Base-by-base conservation (phyloP, 1,140 invertebrate species). In the Melitaea cinxia region DNA sequence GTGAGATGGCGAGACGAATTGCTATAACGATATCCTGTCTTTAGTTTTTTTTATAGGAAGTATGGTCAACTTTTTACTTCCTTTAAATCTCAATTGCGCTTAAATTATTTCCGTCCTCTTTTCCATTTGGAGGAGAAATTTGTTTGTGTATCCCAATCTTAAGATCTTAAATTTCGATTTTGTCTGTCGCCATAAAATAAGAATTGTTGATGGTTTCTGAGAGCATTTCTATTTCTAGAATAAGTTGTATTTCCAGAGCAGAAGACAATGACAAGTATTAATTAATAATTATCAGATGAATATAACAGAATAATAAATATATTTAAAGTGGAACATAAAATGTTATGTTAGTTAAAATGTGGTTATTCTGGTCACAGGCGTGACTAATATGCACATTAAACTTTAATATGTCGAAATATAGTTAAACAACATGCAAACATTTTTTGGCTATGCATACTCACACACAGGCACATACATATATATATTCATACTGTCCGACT, bases 321-420 rank as follows among this genome's bases (percentile, higher is more conserved):
- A 50, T 47, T 47, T 58, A 58, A 58, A 45, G 42, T 59, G 28
- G 45, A 59, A 59, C 56, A 59, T 59, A 59, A 49, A 59, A 49
- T 15, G 28, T 59, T 17, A 21, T 33, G 39, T 49, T 59, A 30
- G 42, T 33, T 49, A 35, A 49, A 59, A 60, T 60, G 47, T 52
- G 30, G 58, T 24, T 37, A 23, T 37, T 33, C 58, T 35, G 42
- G 42, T 4, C 35, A 52, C 61, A 75, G 60, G 68, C 75, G 80
- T 83, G 82, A 85, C 78, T 85, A 85, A 88, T 80, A 61, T 75
- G 50, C 71, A 73, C 75, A 85, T 85, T 85, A 81, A 77, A 72
- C 70, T 80, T 66, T 80, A 76, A 85, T 81, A 80, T 77, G 76
- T 77, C 65, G 76, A 77, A 85, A 84, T 75, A 76, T 69, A 72